phyloP scores from a whole-genome alignment of 1,140 invertebrate species.

The Orussus abietinus region DNA sequence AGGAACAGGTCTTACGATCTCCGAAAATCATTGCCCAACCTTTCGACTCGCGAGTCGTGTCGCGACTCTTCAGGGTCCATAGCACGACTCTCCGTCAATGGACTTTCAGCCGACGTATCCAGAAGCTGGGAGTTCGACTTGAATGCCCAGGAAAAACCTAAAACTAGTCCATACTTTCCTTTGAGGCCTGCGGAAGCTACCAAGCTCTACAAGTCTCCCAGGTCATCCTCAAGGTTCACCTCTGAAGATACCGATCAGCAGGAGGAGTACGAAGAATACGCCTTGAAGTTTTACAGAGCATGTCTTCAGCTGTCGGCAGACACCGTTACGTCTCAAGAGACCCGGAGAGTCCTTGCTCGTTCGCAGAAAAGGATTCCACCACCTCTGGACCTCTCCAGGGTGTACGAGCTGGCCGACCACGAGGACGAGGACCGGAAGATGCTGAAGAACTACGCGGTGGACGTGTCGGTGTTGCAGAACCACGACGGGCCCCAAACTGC shows the following conservation, averaged over 20 bases:
- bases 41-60: constrained; percentile 1
- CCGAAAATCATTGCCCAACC: constrained; percentile 22
- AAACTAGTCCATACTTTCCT: too few species aligned
- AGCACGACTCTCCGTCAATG: constrained; percentile 20
- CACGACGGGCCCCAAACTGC: constrained; percentile 16
- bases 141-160: too few species aligned
- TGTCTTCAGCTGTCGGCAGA: background rate
- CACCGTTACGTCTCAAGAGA: background rate
- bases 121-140: too few species aligned
- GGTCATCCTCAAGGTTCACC: too few species aligned
- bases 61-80: constrained; percentile 9
- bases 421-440: constrained; percentile 21
- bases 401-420: constrained; percentile 24
- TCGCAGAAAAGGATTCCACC: constrained; percentile 13
- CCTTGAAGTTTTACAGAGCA: background rate
- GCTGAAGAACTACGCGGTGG: constrained; percentile 26
- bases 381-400: constrained; percentile 24
- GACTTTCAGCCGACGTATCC: too few species aligned
- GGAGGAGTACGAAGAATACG: background rate
- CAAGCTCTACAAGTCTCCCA: too few species aligned
- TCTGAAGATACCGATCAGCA: background rate
- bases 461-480: constrained; percentile 24
- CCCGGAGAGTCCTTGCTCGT: background rate
- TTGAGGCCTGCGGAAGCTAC: too few species aligned
- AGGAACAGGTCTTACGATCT: constrained; percentile 9